phyloP scores from a whole-genome alignment of 2,888 invertebrate species.

The Agonopterix arenella region DNA sequence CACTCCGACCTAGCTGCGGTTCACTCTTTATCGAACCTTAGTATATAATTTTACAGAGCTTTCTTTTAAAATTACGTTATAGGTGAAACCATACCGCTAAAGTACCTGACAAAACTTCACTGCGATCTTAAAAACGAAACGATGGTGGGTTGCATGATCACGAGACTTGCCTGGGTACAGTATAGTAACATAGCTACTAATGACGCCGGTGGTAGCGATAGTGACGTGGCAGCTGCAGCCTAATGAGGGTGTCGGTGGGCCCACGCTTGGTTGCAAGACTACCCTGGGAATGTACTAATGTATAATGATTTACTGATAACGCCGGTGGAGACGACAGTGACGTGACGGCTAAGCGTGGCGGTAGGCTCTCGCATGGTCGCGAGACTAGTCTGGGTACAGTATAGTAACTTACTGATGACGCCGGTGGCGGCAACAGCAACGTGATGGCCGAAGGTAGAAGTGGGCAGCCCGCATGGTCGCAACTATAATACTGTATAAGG shows the following conservation, averaged over 20 bases:
- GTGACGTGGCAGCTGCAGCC: background rate
- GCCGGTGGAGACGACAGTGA: background rate
- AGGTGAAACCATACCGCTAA: no score
- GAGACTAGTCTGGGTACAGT: background rate
- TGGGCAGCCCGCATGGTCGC: no score
- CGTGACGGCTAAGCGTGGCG: background rate
- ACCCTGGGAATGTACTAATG: background rate
- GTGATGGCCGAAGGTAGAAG: constrained; percentile 27
- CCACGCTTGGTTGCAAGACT: background rate
- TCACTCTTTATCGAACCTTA: no score
- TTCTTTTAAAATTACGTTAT: no score
- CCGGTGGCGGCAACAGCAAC: constrained; percentile 23
- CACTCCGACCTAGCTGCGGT: no score
- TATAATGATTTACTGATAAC: background rate
- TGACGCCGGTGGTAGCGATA: background rate
- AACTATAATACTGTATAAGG: no score
- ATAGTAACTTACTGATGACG: constrained; percentile 8
- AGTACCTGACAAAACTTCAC: no score
- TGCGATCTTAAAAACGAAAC: no score
- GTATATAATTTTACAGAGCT: no score
- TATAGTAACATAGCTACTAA: background rate
- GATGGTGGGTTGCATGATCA: no score
- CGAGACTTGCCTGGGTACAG: no score
- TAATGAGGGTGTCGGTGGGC: background rate
- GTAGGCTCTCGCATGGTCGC: background rate